Evolutionary conservation across 2,888 invertebrate genomes (phyloP).

Genomic region (Leptarthrus brevirostris): DNA sequence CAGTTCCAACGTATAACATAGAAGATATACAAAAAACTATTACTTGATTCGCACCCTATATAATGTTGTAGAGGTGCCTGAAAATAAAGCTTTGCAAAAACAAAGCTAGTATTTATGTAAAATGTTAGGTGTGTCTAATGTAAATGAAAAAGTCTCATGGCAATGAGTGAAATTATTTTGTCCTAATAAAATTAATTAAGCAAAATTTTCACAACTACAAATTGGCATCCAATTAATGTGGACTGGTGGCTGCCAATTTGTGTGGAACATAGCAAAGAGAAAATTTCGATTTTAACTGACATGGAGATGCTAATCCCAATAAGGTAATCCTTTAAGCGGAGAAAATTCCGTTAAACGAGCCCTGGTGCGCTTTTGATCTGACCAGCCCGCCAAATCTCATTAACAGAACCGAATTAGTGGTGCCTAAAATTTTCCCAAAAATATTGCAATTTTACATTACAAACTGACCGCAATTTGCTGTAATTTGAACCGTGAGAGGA

Average conservation of each 20-base stretch:
- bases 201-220: slow-evolving; percentile 4
- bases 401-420: slow-evolving; percentile 17
- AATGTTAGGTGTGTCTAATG: too few species aligned
- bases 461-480: too few species aligned
- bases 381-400: neutral
- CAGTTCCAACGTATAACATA: too few species aligned
- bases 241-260: neutral
- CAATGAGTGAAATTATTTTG: too few species aligned
- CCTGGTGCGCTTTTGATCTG: neutral
- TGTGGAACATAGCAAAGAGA: neutral
- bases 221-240: slow-evolving; percentile 25
- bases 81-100: too few species aligned
- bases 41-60: too few species aligned
- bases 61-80: too few species aligned
- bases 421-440: neutral
- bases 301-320: slow-evolving; percentile 21
- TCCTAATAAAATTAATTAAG: slow-evolving; percentile 19
- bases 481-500: too few species aligned
- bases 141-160: too few species aligned
- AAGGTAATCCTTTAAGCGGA: slow-evolving; percentile 1
- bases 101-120: too few species aligned
- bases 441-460: neutral
- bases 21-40: too few species aligned
- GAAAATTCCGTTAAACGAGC: neutral
- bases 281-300: neutral